Evolutionary conservation across 2,888 invertebrate species (phyloP), one percentile per base, ranked within the genome.

Genomic region (Chrysotoxum bicinctum): DNA sequence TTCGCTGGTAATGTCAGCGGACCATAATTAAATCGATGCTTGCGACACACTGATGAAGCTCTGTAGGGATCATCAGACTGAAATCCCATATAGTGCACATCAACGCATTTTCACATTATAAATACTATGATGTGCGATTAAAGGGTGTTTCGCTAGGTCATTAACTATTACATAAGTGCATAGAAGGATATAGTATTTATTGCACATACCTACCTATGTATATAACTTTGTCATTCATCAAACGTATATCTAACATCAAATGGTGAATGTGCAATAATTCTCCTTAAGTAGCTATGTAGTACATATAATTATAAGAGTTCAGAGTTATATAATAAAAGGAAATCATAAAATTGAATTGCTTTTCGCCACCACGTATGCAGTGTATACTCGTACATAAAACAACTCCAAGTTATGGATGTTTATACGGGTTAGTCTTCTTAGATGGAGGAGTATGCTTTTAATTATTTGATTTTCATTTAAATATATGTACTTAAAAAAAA

Each of bases 11-110:
- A 32, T 35, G 56, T 10, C 32, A 19, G 4, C 9, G 6, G 21
- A 30, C 1, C 7, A 14, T 56, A 56, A 56, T 56, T 56, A 56
- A 56, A 56, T 56, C 19, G 54, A 54, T 56, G 30, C 16, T 56
- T 12, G 35, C 32, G 16, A 56, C 32, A 32, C 26, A 32, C 16
- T 16, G 30, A 54, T 21, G 48, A 54, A 30, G 26, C 54, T 30
- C 52, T 10, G 8, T 16, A 26, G n/a, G 12, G 21, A 26, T 52
- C 6, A 21, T 5, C 3, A 16, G 16, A 32, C 5, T 19, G 19
- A 56, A 56, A 19, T 32, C 56, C 12, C 3, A 7, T 56, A 16
- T 19, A 32, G 8, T 56, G 56, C 32, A 54, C 10, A 32, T 16
- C 32, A 19, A 35, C 10, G 56, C 30, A 30, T 30, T 54, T 1